A percentile compares a stretch with the other conserved stretches of the same genome.
These are phyloP conservation scores for Drosophila cardini DNA, from an alignment of 1,140 invertebrate species.

Conservation along the genomic window DNA sequence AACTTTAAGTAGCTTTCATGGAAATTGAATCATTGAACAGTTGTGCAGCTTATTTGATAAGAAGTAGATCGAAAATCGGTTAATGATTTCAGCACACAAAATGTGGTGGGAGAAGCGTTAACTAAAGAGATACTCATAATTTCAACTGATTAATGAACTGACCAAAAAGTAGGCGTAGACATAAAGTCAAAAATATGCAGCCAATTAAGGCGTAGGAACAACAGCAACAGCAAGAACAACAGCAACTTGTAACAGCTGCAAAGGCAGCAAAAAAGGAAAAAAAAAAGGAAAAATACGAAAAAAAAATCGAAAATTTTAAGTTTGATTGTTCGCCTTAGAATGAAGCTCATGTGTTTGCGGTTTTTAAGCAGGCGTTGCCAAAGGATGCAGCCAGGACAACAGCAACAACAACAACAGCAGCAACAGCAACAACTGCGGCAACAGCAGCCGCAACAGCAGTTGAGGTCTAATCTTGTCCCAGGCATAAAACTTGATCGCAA, in stretches of 20 bases:
- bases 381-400: constrained; percentile 40
- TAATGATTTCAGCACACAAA: too few relatives aligned
- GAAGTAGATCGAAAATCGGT: too few relatives aligned
- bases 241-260: constrained; percentile 20
- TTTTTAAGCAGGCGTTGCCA: constrained; percentile 39
- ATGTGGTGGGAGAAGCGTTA: too few relatives aligned
- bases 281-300: background rate
- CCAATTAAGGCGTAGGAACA: constrained; percentile 25
- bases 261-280: background rate
- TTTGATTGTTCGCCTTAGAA: background rate
- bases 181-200: constrained; percentile 31
- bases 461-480: constrained; percentile 44
- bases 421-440: constrained; percentile 10
- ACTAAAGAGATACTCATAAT: background rate
- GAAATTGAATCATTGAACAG: too few relatives aligned
- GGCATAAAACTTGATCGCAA: constrained; percentile 48
- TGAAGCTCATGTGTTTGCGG: constrained; percentile 30
- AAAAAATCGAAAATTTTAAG: constrained; percentile 1
- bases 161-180: background rate
- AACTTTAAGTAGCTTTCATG: too few relatives aligned
- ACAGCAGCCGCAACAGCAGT: constrained; percentile 16
- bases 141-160: constrained; percentile 21
- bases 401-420: background rate
- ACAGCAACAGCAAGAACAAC: background rate
- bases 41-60: too few relatives aligned